Percentiles rank a stretch among this genome's conserved stretches.
phyloP scores from a whole-genome alignment of 2,888 invertebrate species.

The Camponotus fellah region DNA sequence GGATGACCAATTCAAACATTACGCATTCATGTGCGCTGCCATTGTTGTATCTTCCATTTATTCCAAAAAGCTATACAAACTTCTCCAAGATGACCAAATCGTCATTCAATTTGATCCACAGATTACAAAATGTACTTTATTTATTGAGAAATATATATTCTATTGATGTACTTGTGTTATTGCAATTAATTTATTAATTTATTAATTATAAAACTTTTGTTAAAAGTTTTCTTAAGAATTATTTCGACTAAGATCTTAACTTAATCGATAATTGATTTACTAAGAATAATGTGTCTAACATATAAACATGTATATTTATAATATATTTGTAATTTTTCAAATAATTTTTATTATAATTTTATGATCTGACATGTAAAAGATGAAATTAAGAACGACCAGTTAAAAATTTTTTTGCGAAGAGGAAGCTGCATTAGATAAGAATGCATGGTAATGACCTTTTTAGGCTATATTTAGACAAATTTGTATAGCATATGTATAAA shows the following conservation, averaged over 20 bases:
- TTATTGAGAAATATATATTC: constrained; percentile 47
- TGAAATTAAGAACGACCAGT: too few relatives aligned
- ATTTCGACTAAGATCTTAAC: neutral
- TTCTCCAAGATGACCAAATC: constrained; percentile 33
- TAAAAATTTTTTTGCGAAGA: too few relatives aligned
- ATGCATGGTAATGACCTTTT: too few relatives aligned
- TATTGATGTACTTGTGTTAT: constrained; percentile 37
- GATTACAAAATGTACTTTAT: constrained; percentile 34
- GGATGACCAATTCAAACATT: constrained; percentile 14
- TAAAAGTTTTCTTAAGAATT: neutral
- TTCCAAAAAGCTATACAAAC: constrained; percentile 29
- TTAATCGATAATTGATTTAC: neutral
- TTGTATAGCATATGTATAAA: too few relatives aligned
- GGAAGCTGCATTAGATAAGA: too few relatives aligned
- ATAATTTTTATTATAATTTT: neutral
- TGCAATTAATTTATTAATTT: neutral
- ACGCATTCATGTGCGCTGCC: constrained; percentile 8
- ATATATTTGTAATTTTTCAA: neutral
- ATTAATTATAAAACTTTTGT: neutral
- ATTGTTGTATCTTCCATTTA: constrained; percentile 43
- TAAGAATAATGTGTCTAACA: neutral
- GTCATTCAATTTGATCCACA: constrained; percentile 24
- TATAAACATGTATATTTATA: neutral
- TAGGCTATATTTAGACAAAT: too few relatives aligned
- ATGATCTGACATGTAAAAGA: too few relatives aligned